These are phyloP conservation scores for Fundulus diaphanus DNA, from an alignment of 2,797 vertebrate species.

Conservation along the genomic window DNA sequence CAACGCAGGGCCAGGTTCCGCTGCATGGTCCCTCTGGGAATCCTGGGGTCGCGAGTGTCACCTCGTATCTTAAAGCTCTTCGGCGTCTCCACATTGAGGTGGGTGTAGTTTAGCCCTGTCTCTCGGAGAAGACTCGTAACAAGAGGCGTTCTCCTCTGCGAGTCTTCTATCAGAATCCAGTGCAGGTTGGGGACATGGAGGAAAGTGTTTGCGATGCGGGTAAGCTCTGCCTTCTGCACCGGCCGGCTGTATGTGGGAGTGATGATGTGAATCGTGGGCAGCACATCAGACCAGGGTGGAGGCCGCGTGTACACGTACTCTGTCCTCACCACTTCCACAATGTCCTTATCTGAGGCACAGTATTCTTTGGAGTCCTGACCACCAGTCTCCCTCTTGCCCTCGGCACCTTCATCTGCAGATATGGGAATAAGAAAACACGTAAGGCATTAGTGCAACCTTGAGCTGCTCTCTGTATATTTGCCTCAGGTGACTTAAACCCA, in stretches of 20 bases:
- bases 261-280: conserved; percentile 96
- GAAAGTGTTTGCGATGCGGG: conserved; percentile 93
- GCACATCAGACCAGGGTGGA: conserved; percentile 94
- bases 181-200: conserved; percentile 96
- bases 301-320: conserved; percentile 97
- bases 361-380: conserved; percentile 94
- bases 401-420: conserved; percentile 90
- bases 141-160: conserved; percentile 89
- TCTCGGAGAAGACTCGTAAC: conserved; percentile 91
- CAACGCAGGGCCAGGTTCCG: conserved; percentile 94
- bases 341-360: conserved; percentile 95
- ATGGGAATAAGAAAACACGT: conserved; percentile 68
- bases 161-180: conserved; percentile 98
- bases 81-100: conserved; percentile 97
- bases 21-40: conserved; percentile 97
- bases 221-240: conserved; percentile 97
- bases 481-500: conserved; percentile 79
- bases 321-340: conserved; percentile 98
- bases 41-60: conserved; percentile 92
- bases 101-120: conserved; percentile 96
- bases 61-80: conserved; percentile 96
- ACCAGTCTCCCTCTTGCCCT: conserved; percentile 84
- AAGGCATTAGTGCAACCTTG: conserved; percentile 80
- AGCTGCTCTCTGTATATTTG: conserved; percentile 73
- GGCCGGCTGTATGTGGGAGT: conserved; percentile 97